Evolutionary conservation across 2,797 vertebrate genomes (phyloP).

Genomic region (Aeoliscus strigatus): DNA sequence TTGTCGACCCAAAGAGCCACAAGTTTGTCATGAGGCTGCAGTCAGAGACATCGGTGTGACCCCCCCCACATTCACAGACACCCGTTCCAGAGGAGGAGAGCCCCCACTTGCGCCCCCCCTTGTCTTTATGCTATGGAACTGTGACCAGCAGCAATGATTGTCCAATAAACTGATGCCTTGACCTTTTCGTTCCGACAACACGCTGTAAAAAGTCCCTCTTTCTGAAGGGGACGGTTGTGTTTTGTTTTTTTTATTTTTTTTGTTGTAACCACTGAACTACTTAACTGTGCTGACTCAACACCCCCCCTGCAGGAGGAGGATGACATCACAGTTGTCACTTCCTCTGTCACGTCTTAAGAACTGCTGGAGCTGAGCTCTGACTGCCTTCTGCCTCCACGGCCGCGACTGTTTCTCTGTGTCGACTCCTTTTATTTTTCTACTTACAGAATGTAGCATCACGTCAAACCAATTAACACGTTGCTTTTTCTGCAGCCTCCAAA

Average conservation of each 20-base stretch:
- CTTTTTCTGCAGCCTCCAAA: conserved; percentile 19
- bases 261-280: conserved; percentile 63
- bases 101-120: too few species aligned
- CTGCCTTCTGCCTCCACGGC: conserved; percentile 14
- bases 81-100: too few species aligned
- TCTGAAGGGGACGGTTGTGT: conserved; percentile 17
- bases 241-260: conserved; percentile 11
- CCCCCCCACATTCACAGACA: too few species aligned
- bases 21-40: conserved; percentile 94
- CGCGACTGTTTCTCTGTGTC: conserved; percentile 27
- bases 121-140: too few species aligned
- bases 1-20: conserved; percentile 93
- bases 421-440: conserved; percentile 10
- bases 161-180: conserved; percentile 47
- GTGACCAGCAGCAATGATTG: too few species aligned
- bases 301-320: conserved; percentile 23
- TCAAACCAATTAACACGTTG: conserved; percentile 37
- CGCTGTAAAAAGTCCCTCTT: conserved; percentile 14
- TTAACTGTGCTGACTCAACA: conserved; percentile 35
- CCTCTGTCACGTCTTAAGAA: conserved; percentile 40
- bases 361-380: conserved; percentile 20
- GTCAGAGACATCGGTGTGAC: conserved; percentile 91
- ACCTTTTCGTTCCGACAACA: conserved; percentile 19
- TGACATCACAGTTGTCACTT: conserved; percentile 39
- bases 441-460: conserved; percentile 62